Conservation (phyloP, 1,140 invertebrate species). For the Helicoverpa armigera region DNA sequence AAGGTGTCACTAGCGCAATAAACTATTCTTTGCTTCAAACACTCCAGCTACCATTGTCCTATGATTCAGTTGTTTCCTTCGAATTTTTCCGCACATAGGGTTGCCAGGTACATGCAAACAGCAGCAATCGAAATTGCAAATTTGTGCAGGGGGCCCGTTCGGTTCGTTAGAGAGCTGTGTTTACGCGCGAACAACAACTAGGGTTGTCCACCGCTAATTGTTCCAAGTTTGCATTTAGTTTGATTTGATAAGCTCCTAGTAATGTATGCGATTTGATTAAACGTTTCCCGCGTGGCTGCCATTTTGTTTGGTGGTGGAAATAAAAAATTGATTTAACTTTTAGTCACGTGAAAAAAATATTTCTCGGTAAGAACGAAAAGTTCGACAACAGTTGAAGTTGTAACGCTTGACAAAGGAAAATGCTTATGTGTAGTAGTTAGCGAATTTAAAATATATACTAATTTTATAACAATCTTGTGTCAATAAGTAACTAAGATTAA, state of each 20-base stretch:
- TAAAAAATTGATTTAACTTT: neutral
- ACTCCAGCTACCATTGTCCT: no score
- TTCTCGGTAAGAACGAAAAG: no score
- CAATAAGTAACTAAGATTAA: neutral
- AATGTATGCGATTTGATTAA: slow-evolving; percentile 47
- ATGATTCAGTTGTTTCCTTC: slow-evolving; percentile 3
- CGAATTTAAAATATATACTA: no score
- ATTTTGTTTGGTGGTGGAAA: neutral
- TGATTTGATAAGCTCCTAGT: slow-evolving; percentile 58
- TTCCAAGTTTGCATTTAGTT: slow-evolving; percentile 73
- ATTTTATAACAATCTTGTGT: no score
- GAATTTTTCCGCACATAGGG: slow-evolving; percentile 36
- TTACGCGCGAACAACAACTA: slow-evolving; percentile 80
- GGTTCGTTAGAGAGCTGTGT: slow-evolving; percentile 84
- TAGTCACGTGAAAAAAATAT: no score
- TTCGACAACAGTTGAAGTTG: no score
- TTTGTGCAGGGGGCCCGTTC: slow-evolving; percentile 82
- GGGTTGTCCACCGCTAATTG: slow-evolving; percentile 81
- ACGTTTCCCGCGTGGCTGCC: neutral
- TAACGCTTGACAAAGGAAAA: no score
- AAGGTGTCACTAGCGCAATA: no score
- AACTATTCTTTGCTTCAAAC: no score
- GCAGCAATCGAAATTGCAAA: slow-evolving; percentile 85
- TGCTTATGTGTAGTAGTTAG: no score
- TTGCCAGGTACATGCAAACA: slow-evolving; percentile 71